Evolutionary conservation across 2,888 invertebrate genomes (phyloP), one percentile per base, ranked within the genome.

Genomic region (Cheilosia pagana): DNA sequence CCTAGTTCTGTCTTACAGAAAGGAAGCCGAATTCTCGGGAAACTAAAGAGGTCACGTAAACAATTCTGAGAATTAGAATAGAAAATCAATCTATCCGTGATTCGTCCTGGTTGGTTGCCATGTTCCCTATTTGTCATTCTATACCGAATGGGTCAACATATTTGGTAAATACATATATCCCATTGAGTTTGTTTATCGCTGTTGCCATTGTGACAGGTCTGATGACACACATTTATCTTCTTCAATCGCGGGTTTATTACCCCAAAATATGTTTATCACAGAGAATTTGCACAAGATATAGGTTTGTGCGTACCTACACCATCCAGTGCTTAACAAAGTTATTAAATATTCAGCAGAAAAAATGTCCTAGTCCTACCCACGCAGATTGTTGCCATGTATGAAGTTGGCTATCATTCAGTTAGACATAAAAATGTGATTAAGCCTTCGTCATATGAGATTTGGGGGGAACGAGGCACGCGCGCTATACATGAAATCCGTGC

Each of bases 181-280:
- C 16, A 0, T 28, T 16, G 0, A 4, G 12, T n/a, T 53, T 72
- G 28, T 72, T 62, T 71, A 71, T 41, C 41, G 19, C 14, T n/a
- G 72, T 35, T 63, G 45, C 39, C 53, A 74, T 63, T 62, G 63
- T 45, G 74, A 55, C 45, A 45, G 45, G 35, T 6, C 39, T 19
- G 55, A 48, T 45, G 53, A 23, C 28, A 14, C 48, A 48, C 62
- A 62, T 72, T 43, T 62, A 45, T 72, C 43, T 19, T 25, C 41
- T 28, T 59, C 45, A 21, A 45, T 72, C 45, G 43, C 12, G 19
- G 45, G 52, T 28, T 71, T 60, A 60, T 60, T 71, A 31, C 50
- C 62, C 10, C 8, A 39, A 50, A 55, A 63, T 23, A 19, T 25
- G 45, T 63, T 63, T 63, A 35, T 74, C 12, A n/a, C 8, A 55